A percentile compares a stretch with the other conserved stretches of the same genome.
Evolutionary conservation across 2,113 vertebrate species (phyloP).

Genomic region (Ptilorrhoa leucosticta): DNA sequence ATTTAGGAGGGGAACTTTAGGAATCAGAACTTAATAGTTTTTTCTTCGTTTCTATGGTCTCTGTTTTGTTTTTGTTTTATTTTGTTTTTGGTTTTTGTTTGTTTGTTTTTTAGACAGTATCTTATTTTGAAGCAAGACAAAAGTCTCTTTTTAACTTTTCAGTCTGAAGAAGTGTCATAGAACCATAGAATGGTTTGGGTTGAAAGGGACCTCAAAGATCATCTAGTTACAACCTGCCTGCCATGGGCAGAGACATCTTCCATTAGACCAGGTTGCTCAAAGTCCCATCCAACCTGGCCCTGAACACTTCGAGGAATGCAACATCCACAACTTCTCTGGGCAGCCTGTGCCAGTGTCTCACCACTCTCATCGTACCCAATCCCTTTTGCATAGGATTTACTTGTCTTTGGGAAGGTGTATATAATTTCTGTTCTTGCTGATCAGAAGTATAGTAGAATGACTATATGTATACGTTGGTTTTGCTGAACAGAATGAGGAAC

Average conservation of each 20-base stretch:
- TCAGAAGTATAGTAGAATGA: not conserved
- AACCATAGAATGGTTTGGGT: not conserved
- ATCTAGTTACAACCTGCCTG: not conserved
- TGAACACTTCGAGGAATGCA: accelerated
- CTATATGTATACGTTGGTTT: not conserved
- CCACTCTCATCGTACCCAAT: accelerated
- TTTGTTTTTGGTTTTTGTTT: not conserved
- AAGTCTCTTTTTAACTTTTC: not conserved
- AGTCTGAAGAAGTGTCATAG: not conserved
- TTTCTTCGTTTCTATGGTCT: not conserved
- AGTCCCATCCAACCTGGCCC: accelerated
- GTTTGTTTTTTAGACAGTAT: not conserved
- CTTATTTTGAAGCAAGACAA: not conserved
- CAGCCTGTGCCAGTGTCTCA: not conserved
- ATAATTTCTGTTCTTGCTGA: not conserved
- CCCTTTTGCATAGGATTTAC: not conserved
- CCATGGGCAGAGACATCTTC: not conserved
- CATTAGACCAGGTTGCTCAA: not conserved
- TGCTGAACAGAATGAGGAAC: not conserved
- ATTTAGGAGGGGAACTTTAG: not conserved
- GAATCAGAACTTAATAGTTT: not conserved
- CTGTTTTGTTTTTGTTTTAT: not conserved
- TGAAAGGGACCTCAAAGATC: not conserved
- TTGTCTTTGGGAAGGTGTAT: not conserved
- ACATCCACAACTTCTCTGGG: not conserved